Base-by-base conservation (phyloP, 2,113 vertebrate species). In the Tichodroma muraria region DNA sequence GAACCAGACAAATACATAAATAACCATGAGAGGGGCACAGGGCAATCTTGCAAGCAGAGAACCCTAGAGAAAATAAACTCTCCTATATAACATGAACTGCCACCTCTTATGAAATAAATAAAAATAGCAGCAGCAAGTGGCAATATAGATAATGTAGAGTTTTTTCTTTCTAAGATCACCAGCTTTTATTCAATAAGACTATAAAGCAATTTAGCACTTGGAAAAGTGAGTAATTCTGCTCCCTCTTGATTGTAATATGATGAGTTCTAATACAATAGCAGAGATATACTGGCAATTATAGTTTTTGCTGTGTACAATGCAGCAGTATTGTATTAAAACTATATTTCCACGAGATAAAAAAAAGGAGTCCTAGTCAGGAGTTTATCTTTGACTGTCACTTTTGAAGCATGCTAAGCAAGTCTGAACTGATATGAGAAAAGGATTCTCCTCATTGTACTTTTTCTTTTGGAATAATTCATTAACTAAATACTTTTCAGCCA, bases 391-490 rank as follows among this genome's bases (percentile, higher is more conserved):
- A 79, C 47, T 84, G 69, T 45, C 77, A 77, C 63, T 89, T 89
- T 57, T 82, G 54, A 95, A 88, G 71, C 23, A 61, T 11, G 56
- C 42, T 77, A 91, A 81, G 40, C 27, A 68, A 88, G 33, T 68
- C n/a, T 72, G 38, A 93, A 75, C 24, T 54, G 81, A 85, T 59
- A 69, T 13, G 24, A 93, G 85, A 94, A 72, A 93, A 92, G 38
- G 33, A 94, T 89, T 94, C 30, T 72, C 57, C 53, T 95, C 42
- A 53, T 22, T 73, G 21, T 77, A 81, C 61, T 76, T 65, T 19
- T 91, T 56, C 64, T 65, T 96, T 89, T 49, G 53, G 61, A 96
- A 96, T 84, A 96, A 95, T 88, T 92, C 31, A 79, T 92, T 84
- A 90, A 20, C 63, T 92, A 90, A 94, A 90, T 70, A 84, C 30